Conservation (phyloP, 2,797 vertebrate species). For the Pachyuromys duprasi region DNA sequence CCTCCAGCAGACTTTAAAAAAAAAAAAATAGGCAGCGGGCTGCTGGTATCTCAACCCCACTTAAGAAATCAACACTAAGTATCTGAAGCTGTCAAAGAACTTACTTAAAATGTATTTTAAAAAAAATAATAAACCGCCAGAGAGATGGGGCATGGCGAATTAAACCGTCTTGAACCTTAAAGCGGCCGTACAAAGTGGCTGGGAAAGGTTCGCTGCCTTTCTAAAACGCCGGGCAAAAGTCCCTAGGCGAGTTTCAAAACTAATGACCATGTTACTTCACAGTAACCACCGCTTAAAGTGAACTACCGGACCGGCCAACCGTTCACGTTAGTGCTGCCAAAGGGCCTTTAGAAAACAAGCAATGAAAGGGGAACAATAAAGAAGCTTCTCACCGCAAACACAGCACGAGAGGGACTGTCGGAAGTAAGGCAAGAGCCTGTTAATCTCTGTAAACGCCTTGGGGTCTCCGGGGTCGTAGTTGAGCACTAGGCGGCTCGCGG, state of each 20-base stretch:
- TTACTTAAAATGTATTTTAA: neutral
- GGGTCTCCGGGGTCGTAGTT: slow-evolving; percentile 98
- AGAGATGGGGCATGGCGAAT: neutral
- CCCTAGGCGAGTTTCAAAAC: slow-evolving; percentile 62
- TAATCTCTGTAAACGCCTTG: slow-evolving; percentile 96
- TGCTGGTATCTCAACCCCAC: neutral
- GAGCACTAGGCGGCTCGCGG: slow-evolving; percentile 98
- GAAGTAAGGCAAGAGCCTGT: slow-evolving; percentile 97
- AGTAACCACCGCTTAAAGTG: slow-evolving; percentile 20
- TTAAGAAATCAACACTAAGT: neutral
- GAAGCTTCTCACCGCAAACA: slow-evolving; percentile 94
- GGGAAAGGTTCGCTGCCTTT: neutral
- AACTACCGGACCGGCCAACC: neutral
- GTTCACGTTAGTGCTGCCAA: neutral
- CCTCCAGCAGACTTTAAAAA: neutral
- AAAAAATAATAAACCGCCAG: neutral
- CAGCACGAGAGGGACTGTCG: slow-evolving; percentile 98
- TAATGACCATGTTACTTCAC: neutral
- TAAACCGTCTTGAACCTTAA: slow-evolving; percentile 30
- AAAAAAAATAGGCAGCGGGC: neutral
- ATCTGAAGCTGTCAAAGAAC: neutral
- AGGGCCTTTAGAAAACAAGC: neutral
- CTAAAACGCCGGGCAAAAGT: slow-evolving; percentile 30
- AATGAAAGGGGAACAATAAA: slow-evolving; percentile 64
- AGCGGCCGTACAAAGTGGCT: neutral